Evolutionary conservation across 2,797 vertebrate species (phyloP).

Genomic region (Oceanodroma leucorhoa): DNA sequence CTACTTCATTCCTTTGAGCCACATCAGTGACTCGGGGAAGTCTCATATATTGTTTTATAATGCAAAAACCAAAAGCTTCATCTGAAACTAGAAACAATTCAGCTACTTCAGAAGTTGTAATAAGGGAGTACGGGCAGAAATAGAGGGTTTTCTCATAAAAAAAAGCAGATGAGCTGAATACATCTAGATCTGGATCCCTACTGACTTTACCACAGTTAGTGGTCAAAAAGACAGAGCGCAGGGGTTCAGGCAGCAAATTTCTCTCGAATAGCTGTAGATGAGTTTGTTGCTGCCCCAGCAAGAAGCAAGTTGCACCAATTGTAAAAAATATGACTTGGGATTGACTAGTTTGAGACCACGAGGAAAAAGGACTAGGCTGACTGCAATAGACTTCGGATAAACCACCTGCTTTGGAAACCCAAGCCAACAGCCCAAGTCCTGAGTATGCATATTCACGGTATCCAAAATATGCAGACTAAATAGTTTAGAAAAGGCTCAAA

Average conservation of each 20-base stretch:
- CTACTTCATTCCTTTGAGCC: not conserved
- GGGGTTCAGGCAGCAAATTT: not conserved
- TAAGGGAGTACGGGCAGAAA: not conserved
- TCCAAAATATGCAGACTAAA: conserved; percentile 13
- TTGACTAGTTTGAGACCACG: not conserved
- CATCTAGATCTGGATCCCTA: not conserved
- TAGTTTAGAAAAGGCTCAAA: not conserved
- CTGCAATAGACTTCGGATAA: fast-evolving
- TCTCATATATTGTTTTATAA: not conserved
- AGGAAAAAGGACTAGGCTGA: not conserved
- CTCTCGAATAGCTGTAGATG: not conserved
- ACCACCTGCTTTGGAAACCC: not conserved
- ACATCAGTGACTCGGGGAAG: not conserved
- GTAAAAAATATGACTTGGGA: not conserved
- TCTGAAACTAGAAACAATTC: not conserved
- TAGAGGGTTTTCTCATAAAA: not conserved
- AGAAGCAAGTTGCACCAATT: not conserved
- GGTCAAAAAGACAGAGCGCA: not conserved
- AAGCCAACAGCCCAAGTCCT: not conserved
- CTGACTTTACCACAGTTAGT: not conserved
- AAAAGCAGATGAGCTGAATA: not conserved
- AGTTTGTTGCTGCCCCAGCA: not conserved
- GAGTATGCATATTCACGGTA: not conserved
- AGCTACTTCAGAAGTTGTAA: not conserved
- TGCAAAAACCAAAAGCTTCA: not conserved